A percentile compares a stretch with the other conserved stretches of the same genome.
Conservation (phyloP, 1,140 invertebrate species). For the Drosophila asahinai region DNA sequence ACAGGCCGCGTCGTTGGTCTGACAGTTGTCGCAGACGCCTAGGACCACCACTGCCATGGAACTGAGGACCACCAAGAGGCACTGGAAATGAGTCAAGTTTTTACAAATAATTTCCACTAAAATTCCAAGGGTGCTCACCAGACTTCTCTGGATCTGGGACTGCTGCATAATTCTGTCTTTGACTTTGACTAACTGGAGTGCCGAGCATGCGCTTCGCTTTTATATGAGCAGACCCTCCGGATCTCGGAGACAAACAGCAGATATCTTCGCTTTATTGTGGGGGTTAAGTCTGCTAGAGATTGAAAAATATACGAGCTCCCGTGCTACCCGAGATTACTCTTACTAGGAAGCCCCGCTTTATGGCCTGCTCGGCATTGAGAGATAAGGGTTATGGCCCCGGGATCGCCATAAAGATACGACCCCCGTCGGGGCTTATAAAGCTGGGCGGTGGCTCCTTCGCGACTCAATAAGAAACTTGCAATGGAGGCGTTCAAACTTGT, state of each 20-base stretch:
- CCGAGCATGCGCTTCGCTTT: conserved; percentile 31
- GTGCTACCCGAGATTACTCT: conserved; percentile 35
- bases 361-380: conserved; percentile 58
- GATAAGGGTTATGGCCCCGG: conserved; percentile 41
- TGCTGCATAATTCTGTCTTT: conserved; percentile 44
- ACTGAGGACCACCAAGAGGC: conserved; percentile 22
- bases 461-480: conserved; percentile 46
- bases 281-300: conserved; percentile 18
- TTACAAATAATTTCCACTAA: not conserved
- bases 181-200: conserved; percentile 45
- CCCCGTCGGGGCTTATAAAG: conserved; percentile 56
- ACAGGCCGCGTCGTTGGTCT: conserved; percentile 46
- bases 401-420: conserved; percentile 56
- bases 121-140: conserved; percentile 38
- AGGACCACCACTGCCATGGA: conserved; percentile 15
- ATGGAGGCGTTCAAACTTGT: conserved; percentile 50
- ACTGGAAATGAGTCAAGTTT: conserved; percentile 14
- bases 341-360: conserved; percentile 53
- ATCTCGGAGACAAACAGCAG: conserved; percentile 3
- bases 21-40: conserved; percentile 37
- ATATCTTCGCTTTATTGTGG: conserved; percentile 43
- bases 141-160: conserved; percentile 30
- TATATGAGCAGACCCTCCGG: conserved; percentile 38
- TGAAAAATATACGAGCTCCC: conserved; percentile 30
- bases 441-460: conserved; percentile 6